These are phyloP conservation scores for Frankliniella fusca DNA, from an alignment of 2,888 invertebrate species.

Conservation along the genomic window DNA sequence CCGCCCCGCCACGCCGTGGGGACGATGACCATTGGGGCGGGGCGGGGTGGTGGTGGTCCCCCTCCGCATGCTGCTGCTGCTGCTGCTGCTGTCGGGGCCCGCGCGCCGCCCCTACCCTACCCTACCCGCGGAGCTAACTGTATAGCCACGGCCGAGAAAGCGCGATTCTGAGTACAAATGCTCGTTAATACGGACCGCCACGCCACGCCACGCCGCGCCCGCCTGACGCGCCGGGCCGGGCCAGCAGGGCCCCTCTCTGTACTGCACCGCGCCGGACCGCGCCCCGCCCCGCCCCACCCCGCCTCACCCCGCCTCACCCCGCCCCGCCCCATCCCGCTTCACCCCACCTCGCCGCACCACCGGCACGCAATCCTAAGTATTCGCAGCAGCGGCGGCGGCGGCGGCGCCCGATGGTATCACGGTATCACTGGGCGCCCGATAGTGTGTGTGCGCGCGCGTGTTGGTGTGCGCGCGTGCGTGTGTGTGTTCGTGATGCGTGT, in stretches of 20 bases:
- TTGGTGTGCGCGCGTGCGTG: background rate
- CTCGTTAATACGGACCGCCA: conserved; percentile 11
- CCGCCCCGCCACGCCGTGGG: too few relatives aligned
- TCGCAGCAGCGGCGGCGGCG: background rate
- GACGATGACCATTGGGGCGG: too few relatives aligned
- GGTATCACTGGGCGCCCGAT: background rate
- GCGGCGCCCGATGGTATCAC: background rate
- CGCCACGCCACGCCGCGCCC: background rate
- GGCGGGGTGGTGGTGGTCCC: too few relatives aligned
- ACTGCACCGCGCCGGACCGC: background rate
- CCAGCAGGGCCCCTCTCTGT: background rate
- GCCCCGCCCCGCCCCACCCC: too few relatives aligned
- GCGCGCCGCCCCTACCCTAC: background rate
- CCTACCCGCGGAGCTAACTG: background rate
- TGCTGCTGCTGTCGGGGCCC: background rate
- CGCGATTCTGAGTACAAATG: conserved; percentile 26
- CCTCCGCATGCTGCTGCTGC: too few relatives aligned
- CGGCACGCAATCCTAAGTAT: conserved; percentile 20
- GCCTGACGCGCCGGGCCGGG: background rate
- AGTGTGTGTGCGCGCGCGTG: background rate
- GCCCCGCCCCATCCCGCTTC: too few relatives aligned
- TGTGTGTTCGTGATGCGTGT: background rate
- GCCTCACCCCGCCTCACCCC: too few relatives aligned
- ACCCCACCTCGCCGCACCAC: too few relatives aligned
- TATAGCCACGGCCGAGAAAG: background rate